phyloP scores from a whole-genome alignment of 2,797 vertebrate genomes.

The Lutjanus argentimaculatus region DNA sequence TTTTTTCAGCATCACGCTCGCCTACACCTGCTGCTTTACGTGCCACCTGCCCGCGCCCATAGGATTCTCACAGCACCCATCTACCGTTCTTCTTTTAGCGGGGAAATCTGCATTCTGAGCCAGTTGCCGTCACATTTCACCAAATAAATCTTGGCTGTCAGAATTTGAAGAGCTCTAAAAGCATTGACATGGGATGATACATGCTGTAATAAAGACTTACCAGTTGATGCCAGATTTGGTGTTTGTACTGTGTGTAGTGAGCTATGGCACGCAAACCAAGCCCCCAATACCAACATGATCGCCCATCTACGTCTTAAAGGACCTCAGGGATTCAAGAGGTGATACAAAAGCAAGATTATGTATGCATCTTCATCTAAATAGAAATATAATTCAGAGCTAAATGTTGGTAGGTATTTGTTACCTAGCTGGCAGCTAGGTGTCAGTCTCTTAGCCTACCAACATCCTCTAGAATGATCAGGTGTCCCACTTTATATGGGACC shows the following conservation, averaged over 20 bases:
- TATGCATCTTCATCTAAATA: no score
- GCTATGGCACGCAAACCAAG: background rate
- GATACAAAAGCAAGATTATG: background rate
- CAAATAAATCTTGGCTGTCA: background rate
- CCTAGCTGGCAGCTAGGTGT: background rate
- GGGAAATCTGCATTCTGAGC: background rate
- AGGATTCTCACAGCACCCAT: constrained; percentile 29
- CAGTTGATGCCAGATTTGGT: background rate
- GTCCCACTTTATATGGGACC: no score
- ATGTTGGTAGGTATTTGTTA: no score
- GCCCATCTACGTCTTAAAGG: background rate
- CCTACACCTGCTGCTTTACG: constrained; percentile 20
- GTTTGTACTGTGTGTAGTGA: constrained; percentile 6
- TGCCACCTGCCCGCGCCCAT: constrained; percentile 9
- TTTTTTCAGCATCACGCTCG: constrained; percentile 6
- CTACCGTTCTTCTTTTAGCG: constrained; percentile 21
- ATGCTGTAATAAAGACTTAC: background rate
- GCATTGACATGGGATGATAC: background rate
- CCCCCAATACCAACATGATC: background rate
- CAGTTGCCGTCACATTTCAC: constrained; percentile 12
- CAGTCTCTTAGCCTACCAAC: background rate
- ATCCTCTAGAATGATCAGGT: background rate
- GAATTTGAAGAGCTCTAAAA: constrained; percentile 10
- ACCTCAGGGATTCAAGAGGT: background rate
- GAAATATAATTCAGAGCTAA: no score